Base-by-base conservation (phyloP, 2,797 vertebrate species). In the Stomatorhinus walkeri region DNA sequence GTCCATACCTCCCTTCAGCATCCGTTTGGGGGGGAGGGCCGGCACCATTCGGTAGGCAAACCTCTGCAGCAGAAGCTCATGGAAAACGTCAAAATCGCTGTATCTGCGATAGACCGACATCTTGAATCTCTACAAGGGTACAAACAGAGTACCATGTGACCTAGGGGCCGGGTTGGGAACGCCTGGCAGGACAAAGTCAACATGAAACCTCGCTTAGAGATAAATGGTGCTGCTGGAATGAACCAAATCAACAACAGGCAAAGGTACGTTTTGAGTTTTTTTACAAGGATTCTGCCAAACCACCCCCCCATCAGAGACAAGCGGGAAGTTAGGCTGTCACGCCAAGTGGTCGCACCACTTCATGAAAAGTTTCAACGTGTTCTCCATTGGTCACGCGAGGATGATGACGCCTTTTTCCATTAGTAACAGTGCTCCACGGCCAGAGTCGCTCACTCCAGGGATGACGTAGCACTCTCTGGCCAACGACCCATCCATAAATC, bases 21-120 rank as follows among this genome's bases (percentile, higher is more conserved):
- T 96, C 90, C 98, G 96, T 94, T 99, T 99, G 3, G 98, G 98
- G 0, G 98, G 98, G 84, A 99, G 95, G 0, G 97, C 96, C 0
- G 98, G 98, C 87, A 99, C 98, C 93, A 98, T 96, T 19, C 98
- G 96, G 92, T 99, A 99, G 0, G 98, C 96, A 91, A 97, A 99
- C 91, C 96, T 97, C 93, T 98, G 98, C 6, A 99, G 96, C 92
- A 99, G 93, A 91, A 97, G 93, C 92, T 98, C 98, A 0, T 99
- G 98, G 95, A 99, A 98, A 91, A 98, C 96, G 90, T 99, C 98
- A 0, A 99, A 99, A 89, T 99, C 97, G 0, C 96, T 99, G 89
- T 99, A 99, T 22, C 98, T 94, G 6, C 98, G 93, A 87, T 98
- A 98, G 88, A 99, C 98, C 0, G 98, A 97, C 88, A 97, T 95